phyloP scores from a whole-genome alignment of 1,140 invertebrate genomes.

The Teleopsis dalmanni region DNA sequence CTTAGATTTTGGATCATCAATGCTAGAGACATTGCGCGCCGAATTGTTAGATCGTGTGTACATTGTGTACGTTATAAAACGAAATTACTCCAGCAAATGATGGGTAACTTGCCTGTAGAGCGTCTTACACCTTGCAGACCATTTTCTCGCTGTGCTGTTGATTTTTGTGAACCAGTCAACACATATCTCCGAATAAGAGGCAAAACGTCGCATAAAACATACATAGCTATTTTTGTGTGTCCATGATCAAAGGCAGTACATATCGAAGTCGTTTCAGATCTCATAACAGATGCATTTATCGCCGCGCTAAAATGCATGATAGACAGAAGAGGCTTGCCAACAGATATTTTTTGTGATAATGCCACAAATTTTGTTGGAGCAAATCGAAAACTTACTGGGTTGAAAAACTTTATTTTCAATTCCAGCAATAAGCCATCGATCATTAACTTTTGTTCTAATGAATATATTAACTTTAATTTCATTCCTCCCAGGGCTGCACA shows the following conservation, averaged over 20 bases:
- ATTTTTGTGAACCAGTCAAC: constrained; percentile 37
- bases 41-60: too few species aligned
- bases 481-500: constrained; percentile 23
- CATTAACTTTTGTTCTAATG: neutral
- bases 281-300: constrained; percentile 26
- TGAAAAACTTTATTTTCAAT: neutral
- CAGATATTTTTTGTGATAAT: constrained; percentile 26
- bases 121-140: neutral
- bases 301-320: constrained; percentile 27
- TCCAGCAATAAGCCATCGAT: neutral
- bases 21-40: constrained; percentile 12
- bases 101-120: constrained; percentile 5
- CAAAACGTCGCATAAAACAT: constrained; percentile 14
- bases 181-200: constrained; percentile 4
- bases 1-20: constrained; percentile 19
- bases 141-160: constrained; percentile 25
- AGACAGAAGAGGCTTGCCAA: constrained; percentile 17
- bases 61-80: constrained; percentile 25
- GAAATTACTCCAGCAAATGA: constrained; percentile 13
- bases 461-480: constrained; percentile 25
- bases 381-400: constrained; percentile 11
- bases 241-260: constrained; percentile 24
- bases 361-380: constrained; percentile 28
- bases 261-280: constrained; percentile 24
- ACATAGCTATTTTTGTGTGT: constrained; percentile 30